Base-by-base conservation (phyloP, 1,140 invertebrate species). In the Nylanderia fulva region DNA sequence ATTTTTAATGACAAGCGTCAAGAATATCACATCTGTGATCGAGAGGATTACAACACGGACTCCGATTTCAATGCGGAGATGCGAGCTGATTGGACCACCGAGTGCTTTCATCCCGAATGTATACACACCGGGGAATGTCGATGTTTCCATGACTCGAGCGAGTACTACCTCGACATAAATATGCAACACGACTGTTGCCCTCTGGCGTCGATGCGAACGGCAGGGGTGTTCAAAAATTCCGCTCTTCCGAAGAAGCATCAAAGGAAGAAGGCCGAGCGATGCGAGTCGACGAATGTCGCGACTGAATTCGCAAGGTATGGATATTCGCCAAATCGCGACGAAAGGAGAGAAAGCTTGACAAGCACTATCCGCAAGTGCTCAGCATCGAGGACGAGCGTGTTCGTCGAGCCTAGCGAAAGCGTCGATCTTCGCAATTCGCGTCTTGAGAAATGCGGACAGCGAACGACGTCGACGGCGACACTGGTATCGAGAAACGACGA, bases 301-400 rank as follows among this genome's bases (percentile, higher is more conserved):
- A 29, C 36, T 56, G 77, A 80, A 71, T 71, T 58, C 77, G 27
- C 77, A 71, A 80, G 64, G 52, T 24, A 58, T 69, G 77, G 58
- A 80, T 80, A 80, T 71, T 80, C 36, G 21, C 33, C 24, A 33
- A 63, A 42, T 7, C 18, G 56, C 33, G 21, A 42, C 1, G 33
- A 1, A 15, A 13, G 4, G 5, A 33, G 24, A 56, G 13, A 0
- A 15, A 58, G 66, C 15, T 27, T 21, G 18, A 1, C 39, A 11
- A 54, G 64, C 29, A 27, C n/a, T 13, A 54, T 13, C 15, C n/a
- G 64, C 13, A 86, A 74, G 13, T 85, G 86, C 48, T 60, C 39
- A 8, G 29, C 86, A 4, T 85, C 86, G 9, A 82, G 56, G 42
- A 21, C 87, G 6, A 87, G 80, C 27, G 15, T 88, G 18, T 63